Evolutionary conservation across 1,140 invertebrate species (phyloP), one percentile per base, ranked within the genome.

Genomic region (Epicauta chinensis): DNA sequence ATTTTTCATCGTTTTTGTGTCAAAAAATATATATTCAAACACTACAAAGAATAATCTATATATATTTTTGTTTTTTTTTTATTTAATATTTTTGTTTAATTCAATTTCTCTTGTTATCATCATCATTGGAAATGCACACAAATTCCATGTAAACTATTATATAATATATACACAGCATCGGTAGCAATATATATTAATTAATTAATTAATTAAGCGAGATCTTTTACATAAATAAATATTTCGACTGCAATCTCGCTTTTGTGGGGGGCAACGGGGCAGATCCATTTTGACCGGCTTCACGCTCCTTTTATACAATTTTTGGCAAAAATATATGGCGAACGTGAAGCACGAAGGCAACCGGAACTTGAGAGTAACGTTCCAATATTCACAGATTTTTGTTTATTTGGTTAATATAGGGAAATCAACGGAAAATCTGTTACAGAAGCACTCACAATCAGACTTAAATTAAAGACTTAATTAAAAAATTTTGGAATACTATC

Each of bases 1-100:
- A 61, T 55, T 47, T 34, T 42, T 43, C 57, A 43, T 59, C 55
- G 55, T 42, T 52, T 62, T 60, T 57, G 53, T 63, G 58, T 64
- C 51, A 66, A 66, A 23, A 64, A 66, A 66, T 63, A 66, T 66
- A 64, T 49, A 63, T 64, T 63, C 44, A 57, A 62, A 40, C 39
- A 54, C 52, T 54, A 49, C 52, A 54, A 48, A 48, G 43, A 54
- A 41, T 54, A 54, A 48, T 47, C 40, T 23, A 23, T 23, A 7
- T 23, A 46, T 15, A 35, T 35, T 35, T 34, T 46, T 35, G 16
- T 36, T 15, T 13, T 31, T 14, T 35, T 15, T 31, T 15, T 36
- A 35, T 46, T 46, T 46, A 34, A 16, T 35, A 35, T 46, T 35
- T 2, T 13, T 35, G 11, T 5, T 36, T n/a, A 16, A 15, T 16